A percentile compares a stretch with the other conserved stretches of the same genome.
Evolutionary conservation across 53 echinoderm and acorn worm genomes (phyloP).

Genomic region (Holothuria scabra): DNA sequence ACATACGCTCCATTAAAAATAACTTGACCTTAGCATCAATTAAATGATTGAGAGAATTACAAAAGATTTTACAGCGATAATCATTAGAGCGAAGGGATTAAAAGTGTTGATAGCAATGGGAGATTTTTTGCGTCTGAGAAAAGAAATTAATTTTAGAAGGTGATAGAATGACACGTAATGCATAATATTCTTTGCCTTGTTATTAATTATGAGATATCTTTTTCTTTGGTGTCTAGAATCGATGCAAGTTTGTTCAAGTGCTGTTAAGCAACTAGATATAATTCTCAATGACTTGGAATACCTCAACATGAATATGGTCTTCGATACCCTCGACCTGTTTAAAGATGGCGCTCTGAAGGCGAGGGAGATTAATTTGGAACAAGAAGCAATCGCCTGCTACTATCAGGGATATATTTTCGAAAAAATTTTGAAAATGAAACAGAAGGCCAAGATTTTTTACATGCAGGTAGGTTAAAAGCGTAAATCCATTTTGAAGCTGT

Average conservation of each 20-base stretch:
- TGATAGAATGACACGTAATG: no score
- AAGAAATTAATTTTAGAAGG: no score
- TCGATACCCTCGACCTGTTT: conserved; percentile 34
- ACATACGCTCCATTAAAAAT: no score
- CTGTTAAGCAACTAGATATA: background rate
- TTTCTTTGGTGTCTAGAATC: background rate
- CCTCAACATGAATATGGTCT: conserved; percentile 43
- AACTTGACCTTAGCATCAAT: no score
- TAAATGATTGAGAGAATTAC: no score
- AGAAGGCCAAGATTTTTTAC: conserved; percentile 35
- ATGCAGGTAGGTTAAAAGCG: conserved; percentile 23
- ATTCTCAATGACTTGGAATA: conserved; percentile 4
- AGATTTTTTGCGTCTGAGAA: no score
- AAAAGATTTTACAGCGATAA: no score
- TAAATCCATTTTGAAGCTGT: no score
- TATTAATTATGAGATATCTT: no score
- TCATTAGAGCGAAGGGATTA: no score
- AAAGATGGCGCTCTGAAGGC: conserved; percentile 40
- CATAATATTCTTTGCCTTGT: no score
- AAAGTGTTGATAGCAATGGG: no score
- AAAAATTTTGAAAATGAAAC: conserved; percentile 26
- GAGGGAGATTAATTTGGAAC: conserved; percentile 32
- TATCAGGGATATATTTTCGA: conserved; percentile 42
- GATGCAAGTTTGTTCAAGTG: conserved; percentile 15
- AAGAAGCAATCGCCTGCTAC: conserved; percentile 30